Evolutionary conservation across 2,888 invertebrate genomes (phyloP).

Genomic region (Cerastis leucographa): DNA sequence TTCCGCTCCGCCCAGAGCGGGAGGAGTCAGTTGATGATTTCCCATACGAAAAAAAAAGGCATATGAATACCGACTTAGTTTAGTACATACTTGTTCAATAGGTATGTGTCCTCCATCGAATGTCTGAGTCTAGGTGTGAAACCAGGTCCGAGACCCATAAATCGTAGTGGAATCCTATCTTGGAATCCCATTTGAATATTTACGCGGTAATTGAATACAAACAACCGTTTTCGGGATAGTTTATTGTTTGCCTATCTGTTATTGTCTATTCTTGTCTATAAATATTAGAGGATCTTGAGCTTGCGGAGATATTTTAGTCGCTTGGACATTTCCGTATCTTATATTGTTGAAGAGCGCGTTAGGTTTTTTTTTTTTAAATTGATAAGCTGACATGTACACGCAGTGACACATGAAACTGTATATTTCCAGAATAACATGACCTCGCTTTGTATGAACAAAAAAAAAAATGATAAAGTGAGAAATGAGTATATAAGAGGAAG

Average conservation of each 20-base stretch:
- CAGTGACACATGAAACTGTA: no score
- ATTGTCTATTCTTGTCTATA: slow-evolving; percentile 11
- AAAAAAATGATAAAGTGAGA: no score
- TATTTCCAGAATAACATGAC: no score
- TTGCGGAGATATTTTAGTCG: background rate
- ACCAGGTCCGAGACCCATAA: slow-evolving; percentile 27
- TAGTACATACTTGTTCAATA: no score
- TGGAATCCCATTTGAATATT: slow-evolving; percentile 49
- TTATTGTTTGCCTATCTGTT: slow-evolving; percentile 34
- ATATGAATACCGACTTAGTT: no score
- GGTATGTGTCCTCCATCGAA: no score
- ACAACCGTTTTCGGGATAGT: slow-evolving; percentile 33
- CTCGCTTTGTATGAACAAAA: no score
- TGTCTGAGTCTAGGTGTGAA: no score
- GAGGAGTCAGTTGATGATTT: no score
- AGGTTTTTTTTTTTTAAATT: background rate
- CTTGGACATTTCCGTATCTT: background rate
- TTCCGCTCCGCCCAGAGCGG: no score
- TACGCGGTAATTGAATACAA: slow-evolving; percentile 50
- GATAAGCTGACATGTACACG: background rate
- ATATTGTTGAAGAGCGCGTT: background rate
- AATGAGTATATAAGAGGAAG: no score
- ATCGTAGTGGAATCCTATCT: slow-evolving; percentile 33
- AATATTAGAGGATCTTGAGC: slow-evolving; percentile 19
- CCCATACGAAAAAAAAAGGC: no score